A percentile compares a stretch with the other conserved stretches of the same genome.
These are phyloP conservation scores for Rhynchonycteris naso DNA, from an alignment of 2,797 vertebrate species.

Conservation along the genomic window DNA sequence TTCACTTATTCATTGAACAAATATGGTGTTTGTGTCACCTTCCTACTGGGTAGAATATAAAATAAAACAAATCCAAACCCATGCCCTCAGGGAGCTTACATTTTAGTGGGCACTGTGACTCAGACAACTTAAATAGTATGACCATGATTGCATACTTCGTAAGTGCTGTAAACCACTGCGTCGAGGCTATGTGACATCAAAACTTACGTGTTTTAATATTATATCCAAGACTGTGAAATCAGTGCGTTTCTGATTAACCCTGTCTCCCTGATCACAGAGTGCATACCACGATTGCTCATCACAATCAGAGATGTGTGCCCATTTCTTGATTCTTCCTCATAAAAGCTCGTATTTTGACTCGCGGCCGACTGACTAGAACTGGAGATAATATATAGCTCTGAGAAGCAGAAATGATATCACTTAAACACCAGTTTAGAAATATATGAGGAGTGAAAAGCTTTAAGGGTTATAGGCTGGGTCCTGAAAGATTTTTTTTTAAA, in stretches of 20 bases:
- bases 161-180: background rate
- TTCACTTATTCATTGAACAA: background rate
- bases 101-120: background rate
- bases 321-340: background rate
- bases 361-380: background rate
- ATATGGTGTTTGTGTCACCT: background rate
- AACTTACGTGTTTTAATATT: background rate
- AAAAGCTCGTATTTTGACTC: background rate
- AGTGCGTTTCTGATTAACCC: background rate
- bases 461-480: background rate
- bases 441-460: background rate
- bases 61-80: background rate
- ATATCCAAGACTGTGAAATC: background rate
- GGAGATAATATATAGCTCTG: background rate
- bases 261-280: background rate
- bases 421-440: constrained; percentile 30
- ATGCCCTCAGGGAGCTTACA: background rate
- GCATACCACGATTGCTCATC: background rate
- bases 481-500: background rate
- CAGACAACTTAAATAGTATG: background rate
- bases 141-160: background rate
- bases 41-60: background rate
- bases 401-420: background rate
- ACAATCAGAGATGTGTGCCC: background rate
- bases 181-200: background rate